These are phyloP conservation scores for Carcharodon carcharias DNA, from an alignment of 2,797 vertebrate species.

Conservation along the genomic window DNA sequence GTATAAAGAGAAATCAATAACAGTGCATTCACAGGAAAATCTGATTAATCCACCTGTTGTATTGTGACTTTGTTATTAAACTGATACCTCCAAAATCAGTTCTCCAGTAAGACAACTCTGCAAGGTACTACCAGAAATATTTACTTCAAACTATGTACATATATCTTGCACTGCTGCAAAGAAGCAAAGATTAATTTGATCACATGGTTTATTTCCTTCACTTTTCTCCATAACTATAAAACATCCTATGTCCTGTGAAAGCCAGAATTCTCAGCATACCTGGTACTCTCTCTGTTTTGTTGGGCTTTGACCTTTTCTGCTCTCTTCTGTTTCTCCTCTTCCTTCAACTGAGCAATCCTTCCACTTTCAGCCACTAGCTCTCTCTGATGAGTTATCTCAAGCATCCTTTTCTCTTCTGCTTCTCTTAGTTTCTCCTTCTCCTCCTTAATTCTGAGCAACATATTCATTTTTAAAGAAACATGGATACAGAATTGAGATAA, in stretches of 20 bases:
- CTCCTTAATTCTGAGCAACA: conserved; percentile 70
- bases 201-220: neutral
- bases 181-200: neutral
- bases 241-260: neutral
- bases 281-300: conserved; percentile 56
- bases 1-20: neutral
- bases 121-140: neutral
- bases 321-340: conserved; percentile 43
- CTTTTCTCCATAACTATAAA: neutral
- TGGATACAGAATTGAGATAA: neutral
- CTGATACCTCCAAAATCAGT: neutral
- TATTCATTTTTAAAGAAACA: conserved; percentile 37
- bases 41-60: neutral
- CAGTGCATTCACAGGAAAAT: neutral
- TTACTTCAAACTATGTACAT: neutral
- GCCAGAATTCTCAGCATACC: conserved; percentile 53
- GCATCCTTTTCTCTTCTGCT: conserved; percentile 66
- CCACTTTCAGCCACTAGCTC: conserved; percentile 53
- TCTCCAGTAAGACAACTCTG: neutral
- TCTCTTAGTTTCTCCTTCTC: conserved; percentile 67
- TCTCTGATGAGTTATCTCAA: conserved; percentile 41
- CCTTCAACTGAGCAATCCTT: conserved; percentile 51
- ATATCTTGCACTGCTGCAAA: neutral
- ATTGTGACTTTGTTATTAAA: neutral
- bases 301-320: conserved; percentile 50